A percentile compares a stretch with the other conserved stretches of the same genome.
Evolutionary conservation across 2,113 vertebrate genomes (phyloP).

Genomic region (Cathartes aura): DNA sequence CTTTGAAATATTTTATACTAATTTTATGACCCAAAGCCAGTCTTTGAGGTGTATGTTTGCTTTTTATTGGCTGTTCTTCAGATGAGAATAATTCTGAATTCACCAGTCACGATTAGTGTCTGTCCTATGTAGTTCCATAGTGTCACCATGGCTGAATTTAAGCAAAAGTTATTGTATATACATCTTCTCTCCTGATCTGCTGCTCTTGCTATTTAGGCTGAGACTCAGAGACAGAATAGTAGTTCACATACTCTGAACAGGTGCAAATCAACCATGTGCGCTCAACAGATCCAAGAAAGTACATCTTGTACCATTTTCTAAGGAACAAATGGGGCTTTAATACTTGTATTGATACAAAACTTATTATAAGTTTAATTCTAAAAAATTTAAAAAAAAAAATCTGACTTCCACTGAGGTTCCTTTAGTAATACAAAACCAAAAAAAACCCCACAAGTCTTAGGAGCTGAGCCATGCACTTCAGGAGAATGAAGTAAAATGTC

Average conservation of each 20-base stretch:
- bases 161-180: slow-evolving; percentile 9
- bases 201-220: background rate
- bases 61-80: slow-evolving; percentile 65
- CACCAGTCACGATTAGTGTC: background rate
- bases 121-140: background rate
- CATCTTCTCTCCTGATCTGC: background rate
- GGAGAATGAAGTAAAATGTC: background rate
- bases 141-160: background rate
- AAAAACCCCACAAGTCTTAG: background rate
- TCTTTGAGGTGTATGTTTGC: background rate
- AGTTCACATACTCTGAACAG: background rate
- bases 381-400: background rate
- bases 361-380: background rate
- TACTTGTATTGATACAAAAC: background rate
- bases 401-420: background rate
- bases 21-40: background rate
- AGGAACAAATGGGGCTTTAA: background rate
- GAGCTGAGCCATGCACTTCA: background rate
- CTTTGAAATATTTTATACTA: background rate
- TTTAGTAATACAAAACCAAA: background rate
- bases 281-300: background rate
- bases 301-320: background rate
- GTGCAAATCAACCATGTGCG: background rate
- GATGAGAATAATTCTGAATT: slow-evolving; percentile 58
- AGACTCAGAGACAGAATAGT: background rate